Percentiles rank a stretch among this genome's conserved stretches.
Evolutionary conservation across 2,797 vertebrate species (phyloP).

Genomic region (Scolopax rusticola): DNA sequence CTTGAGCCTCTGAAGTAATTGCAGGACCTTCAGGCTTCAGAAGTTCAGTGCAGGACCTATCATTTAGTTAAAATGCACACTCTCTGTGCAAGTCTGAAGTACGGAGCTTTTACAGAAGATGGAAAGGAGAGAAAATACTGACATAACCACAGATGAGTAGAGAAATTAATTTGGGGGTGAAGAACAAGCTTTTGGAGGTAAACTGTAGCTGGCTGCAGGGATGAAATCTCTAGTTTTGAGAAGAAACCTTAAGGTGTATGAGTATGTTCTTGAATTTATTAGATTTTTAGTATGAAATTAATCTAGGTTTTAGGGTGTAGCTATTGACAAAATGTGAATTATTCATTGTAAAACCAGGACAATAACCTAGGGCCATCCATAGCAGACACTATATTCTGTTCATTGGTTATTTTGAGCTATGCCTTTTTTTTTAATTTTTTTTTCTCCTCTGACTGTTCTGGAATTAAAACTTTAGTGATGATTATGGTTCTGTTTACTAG

Average conservation of each 20-base stretch:
- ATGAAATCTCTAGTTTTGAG: neutral
- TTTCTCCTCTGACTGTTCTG: neutral
- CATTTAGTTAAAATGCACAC: neutral
- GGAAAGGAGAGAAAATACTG: neutral
- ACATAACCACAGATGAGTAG: neutral
- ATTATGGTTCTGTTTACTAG: neutral
- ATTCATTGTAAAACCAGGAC: neutral
- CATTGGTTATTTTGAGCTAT: neutral
- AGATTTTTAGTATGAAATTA: neutral
- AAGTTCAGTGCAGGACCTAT: neutral
- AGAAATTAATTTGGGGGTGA: neutral
- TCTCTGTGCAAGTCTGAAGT: neutral
- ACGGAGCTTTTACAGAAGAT: neutral
- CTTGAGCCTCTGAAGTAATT: neutral
- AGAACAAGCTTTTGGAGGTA: neutral
- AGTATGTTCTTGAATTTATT: neutral
- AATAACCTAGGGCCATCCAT: neutral
- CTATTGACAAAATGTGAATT: neutral
- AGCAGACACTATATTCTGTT: neutral
- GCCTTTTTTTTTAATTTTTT: accelerated
- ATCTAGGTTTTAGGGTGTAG: neutral
- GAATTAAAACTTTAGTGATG: neutral
- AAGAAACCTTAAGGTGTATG: neutral
- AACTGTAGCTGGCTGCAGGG: neutral
- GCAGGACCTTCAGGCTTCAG: neutral